Base-by-base conservation (phyloP, 1,140 invertebrate genomes). In the Diabrotica undecimpunctata region DNA sequence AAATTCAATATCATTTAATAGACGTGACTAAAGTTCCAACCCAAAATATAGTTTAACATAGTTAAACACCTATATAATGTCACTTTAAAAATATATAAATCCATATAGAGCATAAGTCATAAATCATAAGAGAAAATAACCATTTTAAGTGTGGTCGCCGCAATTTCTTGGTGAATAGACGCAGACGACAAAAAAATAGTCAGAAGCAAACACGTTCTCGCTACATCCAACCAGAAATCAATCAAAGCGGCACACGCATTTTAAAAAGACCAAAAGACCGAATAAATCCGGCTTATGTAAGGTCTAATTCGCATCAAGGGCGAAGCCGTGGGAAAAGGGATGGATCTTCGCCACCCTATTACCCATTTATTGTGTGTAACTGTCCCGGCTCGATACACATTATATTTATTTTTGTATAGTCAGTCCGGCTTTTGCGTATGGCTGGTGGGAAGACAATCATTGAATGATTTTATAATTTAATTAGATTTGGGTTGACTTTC, bases 201-300 rank as follows among this genome's bases (percentile, higher is more conserved):
- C 8, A 8, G n/a, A 8, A 46, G 41, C 41, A 46, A 46, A 46
- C 41, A 46, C 41, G 41, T 46, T 46, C n/a, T n/a, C n/a, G 41
- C n/a, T 46, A 46, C 8, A 46, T 52, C 25, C 61, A 54, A 36
- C 35, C 37, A 54, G 36, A 41, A 54, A 62, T 62, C 61, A 62
- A 62, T 62, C 61, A 62, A 62, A 54, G 61, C 61, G 36, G 52
- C 53, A 54, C 53, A 54, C 39, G 53, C 53, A 62, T 54, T 62
- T 62, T 62, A 62, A 60, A 62, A 37, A 62, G 61, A 54, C 61
- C 53, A 60, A 62, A 37, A 62, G 61, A 54, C 61, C 53, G 61
- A 39, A 62, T 54, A 62, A 62, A 62, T 62, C 61, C 61, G 61
- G 61, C 51, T 62, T 62, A 62, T 62, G 61, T 38, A 54, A 62